Percentiles rank a stretch among this genome's conserved stretches.
These are phyloP conservation scores for Euzophera pinguis DNA, from an alignment of 2,888 invertebrate species.

Conservation along the genomic window DNA sequence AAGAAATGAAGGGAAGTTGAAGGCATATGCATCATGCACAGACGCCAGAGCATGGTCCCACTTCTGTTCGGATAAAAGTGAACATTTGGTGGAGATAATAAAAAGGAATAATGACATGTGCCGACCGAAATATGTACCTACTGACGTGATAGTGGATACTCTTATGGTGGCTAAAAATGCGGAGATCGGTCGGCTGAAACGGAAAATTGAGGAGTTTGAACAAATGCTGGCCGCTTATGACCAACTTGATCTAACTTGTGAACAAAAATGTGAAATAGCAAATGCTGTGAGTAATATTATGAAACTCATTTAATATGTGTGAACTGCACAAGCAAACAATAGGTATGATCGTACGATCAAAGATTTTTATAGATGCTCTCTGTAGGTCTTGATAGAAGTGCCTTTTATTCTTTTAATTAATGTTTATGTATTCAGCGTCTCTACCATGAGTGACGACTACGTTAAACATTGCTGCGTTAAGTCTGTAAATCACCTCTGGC, in stretches of 20 bases:
- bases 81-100: constrained; percentile 78
- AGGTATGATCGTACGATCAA: too few relatives aligned
- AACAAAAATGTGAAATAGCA: constrained; percentile 66
- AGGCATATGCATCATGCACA: constrained; percentile 76
- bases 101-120: constrained; percentile 63
- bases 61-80: constrained; percentile 73
- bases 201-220: constrained; percentile 69
- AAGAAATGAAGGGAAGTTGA: constrained; percentile 77
- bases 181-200: constrained; percentile 68
- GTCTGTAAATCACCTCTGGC: too few relatives aligned
- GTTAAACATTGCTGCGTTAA: too few relatives aligned
- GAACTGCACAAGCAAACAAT: too few relatives aligned
- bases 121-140: constrained; percentile 62
- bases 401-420: too few relatives aligned
- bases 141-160: constrained; percentile 65
- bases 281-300: constrained; percentile 54
- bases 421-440: too few relatives aligned
- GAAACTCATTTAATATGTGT: too few relatives aligned
- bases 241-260: constrained; percentile 60
- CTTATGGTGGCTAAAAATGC: constrained; percentile 70
- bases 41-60: constrained; percentile 81
- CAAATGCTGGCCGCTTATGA: constrained; percentile 64
- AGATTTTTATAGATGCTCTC: too few relatives aligned
- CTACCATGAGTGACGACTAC: too few relatives aligned
- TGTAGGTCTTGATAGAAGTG: too few relatives aligned